Evolutionary conservation across 2,113 vertebrate genomes (phyloP).

Genomic region (Crypturellus undulatus): DNA sequence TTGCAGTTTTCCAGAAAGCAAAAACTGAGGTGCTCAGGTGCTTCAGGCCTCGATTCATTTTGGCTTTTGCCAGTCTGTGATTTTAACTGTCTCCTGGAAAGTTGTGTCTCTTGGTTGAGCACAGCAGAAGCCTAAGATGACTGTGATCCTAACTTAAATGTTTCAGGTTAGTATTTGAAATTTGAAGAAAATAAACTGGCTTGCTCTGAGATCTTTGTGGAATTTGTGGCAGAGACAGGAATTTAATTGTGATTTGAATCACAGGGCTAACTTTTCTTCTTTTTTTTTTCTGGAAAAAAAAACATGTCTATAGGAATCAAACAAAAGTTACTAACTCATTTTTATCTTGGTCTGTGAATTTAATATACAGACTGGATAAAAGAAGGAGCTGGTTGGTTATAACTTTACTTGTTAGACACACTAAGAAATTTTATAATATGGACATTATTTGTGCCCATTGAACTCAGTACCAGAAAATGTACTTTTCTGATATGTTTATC

Average conservation of each 20-base stretch:
- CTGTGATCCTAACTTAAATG: neutral
- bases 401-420: neutral
- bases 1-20: neutral
- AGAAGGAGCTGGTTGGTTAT: neutral
- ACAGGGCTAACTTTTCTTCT: neutral
- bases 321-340: neutral
- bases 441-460: neutral
- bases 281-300: neutral
- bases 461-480: neutral
- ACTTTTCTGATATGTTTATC: neutral
- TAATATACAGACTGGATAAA: neutral
- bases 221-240: neutral
- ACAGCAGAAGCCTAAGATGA: neutral
- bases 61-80: neutral
- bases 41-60: neutral
- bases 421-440: neutral
- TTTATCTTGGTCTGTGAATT: neutral
- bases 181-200: neutral
- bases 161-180: neutral
- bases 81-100: neutral
- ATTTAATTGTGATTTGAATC: neutral
- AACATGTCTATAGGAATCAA: neutral
- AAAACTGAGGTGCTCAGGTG: neutral
- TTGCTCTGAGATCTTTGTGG: neutral
- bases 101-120: neutral